Evolutionary conservation across 92 coral and sea anemone genomes (phyloP).

Genomic region (Diadumene lineata): DNA sequence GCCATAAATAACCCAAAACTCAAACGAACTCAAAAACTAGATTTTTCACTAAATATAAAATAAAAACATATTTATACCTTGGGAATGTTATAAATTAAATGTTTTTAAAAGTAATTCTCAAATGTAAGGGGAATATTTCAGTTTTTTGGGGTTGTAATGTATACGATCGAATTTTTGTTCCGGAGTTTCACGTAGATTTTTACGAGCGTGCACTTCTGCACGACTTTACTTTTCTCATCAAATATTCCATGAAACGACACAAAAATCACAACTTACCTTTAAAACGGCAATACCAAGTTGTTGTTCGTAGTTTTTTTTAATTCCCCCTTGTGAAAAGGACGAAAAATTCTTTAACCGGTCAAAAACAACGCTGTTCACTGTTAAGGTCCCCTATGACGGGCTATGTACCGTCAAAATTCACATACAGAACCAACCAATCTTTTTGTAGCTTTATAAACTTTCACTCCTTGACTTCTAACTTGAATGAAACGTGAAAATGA

Average conservation of each 20-base stretch:
- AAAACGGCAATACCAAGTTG: not conserved
- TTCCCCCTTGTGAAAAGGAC: not conserved
- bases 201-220: constrained; percentile 22
- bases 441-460: not conserved
- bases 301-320: not conserved
- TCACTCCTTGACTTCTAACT: not conserved
- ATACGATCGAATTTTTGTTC: not conserved
- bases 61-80: not conserved
- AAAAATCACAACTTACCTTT: constrained; percentile 5
- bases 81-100: not conserved
- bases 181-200: constrained; percentile 29
- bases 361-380: not conserved
- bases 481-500: not conserved
- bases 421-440: not conserved
- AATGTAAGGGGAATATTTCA: no score
- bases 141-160: not conserved
- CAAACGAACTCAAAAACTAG: no score
- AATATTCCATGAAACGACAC: not conserved
- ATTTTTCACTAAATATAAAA: not conserved
- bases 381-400: not conserved
- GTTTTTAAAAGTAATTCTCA: not conserved
- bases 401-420: not conserved
- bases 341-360: constrained; percentile 5
- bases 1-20: not conserved
- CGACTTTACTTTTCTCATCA: constrained; percentile 5